Conservation (phyloP, 2,113 vertebrate genomes). For the Misgurnus mizolepis region DNA sequence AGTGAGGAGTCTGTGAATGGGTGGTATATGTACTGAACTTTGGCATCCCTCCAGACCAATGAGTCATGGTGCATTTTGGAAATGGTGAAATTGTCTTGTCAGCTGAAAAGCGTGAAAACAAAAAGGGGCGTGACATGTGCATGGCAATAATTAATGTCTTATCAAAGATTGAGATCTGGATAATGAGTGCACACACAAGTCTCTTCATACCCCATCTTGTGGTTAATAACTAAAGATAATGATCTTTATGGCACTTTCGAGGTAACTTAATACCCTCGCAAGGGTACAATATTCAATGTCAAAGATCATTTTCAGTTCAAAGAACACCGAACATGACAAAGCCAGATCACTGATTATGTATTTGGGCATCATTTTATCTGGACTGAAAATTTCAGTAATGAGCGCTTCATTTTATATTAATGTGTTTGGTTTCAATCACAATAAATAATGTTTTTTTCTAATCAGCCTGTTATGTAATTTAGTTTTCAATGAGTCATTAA, state of each 20-base stretch:
- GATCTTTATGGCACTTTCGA: constrained; percentile 24
- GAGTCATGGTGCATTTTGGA: constrained; percentile 2
- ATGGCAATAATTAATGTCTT: constrained; percentile 52
- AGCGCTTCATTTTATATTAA: not conserved
- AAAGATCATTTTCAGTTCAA: constrained; percentile 22
- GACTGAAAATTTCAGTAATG: not conserved
- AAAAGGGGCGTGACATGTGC: constrained; percentile 14
- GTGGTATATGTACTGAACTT: constrained; percentile 51
- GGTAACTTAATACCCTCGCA: constrained; percentile 10
- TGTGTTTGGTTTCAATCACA: too few species aligned
- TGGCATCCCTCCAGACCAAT: constrained; percentile 27
- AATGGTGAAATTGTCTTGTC: constrained; percentile 36
- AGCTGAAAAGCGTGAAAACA: constrained; percentile 37
- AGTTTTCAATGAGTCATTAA: not conserved
- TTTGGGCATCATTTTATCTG: too few species aligned
- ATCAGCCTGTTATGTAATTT: not conserved
- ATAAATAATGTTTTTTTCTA: not conserved
- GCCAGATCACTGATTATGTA: not conserved
- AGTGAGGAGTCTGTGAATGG: not conserved
- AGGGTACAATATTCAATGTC: constrained; percentile 25
- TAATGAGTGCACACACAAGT: not conserved
- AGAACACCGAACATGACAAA: constrained; percentile 7
- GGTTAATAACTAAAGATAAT: constrained; percentile 38
- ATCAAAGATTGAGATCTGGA: constrained; percentile 2
- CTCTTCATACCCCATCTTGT: not conserved